A percentile compares a stretch with the other conserved stretches of the same genome.
These are phyloP conservation scores for Sphaerodactylus townsendi DNA, from an alignment of 2,113 vertebrate genomes.

Conservation along the genomic window DNA sequence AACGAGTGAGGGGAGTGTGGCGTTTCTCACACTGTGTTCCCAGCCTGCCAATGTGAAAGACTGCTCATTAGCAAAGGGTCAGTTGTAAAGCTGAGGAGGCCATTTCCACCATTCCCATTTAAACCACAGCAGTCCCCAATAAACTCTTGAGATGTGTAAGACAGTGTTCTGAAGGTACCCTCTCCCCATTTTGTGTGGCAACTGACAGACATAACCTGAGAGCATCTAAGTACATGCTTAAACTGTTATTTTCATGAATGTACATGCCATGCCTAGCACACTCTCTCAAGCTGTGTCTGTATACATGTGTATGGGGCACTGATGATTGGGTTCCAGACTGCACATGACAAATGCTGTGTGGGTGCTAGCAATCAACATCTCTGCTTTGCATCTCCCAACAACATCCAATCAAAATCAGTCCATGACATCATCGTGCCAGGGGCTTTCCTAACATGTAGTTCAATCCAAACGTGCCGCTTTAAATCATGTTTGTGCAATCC, in stretches of 20 bases:
- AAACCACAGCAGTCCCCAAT: neutral
- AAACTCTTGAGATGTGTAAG: neutral
- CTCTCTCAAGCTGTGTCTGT: neutral
- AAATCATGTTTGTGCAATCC: too few species aligned
- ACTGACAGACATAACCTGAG: neutral
- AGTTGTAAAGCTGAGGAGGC: neutral
- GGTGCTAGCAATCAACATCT: neutral
- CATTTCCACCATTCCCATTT: neutral
- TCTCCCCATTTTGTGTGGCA: neutral
- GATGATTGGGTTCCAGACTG: too few species aligned
- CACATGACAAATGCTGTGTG: too few species aligned
- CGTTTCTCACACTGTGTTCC: neutral
- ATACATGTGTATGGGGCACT: neutral
- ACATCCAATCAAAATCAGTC: neutral
- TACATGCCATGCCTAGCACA: neutral
- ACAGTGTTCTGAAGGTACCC: neutral
- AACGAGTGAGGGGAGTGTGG: neutral
- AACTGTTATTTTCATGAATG: rapidly evolving
- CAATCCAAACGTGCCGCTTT: too few species aligned
- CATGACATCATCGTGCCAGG: neutral
- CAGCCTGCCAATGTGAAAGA: neutral
- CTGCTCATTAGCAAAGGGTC: neutral
- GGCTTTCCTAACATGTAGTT: too few species aligned
- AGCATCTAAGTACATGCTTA: neutral
- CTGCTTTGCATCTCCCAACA: neutral